A percentile compares a stretch with the other conserved stretches of the same genome.
These are phyloP conservation scores for Vulpes vulpes DNA, from an alignment of 2,113 vertebrate genomes.

Conservation along the genomic window DNA sequence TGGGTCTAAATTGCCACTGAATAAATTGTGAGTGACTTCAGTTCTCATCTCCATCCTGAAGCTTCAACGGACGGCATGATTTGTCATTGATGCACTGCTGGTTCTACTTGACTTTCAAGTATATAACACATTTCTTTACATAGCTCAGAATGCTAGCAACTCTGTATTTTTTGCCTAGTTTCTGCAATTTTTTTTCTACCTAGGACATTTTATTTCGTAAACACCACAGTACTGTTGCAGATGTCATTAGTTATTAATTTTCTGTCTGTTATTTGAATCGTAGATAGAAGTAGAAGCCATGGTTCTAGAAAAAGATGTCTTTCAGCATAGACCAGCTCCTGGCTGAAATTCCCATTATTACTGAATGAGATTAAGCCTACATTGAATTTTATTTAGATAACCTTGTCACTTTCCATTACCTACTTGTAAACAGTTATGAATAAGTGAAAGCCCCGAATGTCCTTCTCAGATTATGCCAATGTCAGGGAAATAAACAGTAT, in stretches of 20 bases:
- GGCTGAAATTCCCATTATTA: slow-evolving; percentile 69
- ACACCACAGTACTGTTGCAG: neutral
- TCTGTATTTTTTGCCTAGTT: neutral
- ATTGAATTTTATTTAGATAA: slow-evolving; percentile 77
- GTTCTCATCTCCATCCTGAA: neutral
- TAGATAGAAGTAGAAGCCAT: neutral
- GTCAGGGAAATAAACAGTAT: neutral
- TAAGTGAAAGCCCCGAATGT: neutral
- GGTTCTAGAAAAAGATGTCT: neutral
- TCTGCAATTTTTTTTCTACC: neutral
- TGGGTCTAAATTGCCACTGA: neutral
- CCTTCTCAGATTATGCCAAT: neutral
- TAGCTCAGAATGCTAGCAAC: neutral
- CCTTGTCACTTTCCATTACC: slow-evolving; percentile 74
- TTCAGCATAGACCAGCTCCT: neutral
- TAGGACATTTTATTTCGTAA: slow-evolving; percentile 22
- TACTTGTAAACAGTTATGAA: slow-evolving; percentile 46
- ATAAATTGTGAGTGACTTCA: neutral
- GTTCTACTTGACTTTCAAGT: neutral
- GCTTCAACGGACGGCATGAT: neutral
- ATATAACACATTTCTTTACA: neutral
- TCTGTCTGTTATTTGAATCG: slow-evolving; percentile 32
- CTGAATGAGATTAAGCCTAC: slow-evolving; percentile 65
- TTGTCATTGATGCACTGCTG: neutral
- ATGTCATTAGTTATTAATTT: slow-evolving; percentile 28